These are phyloP conservation scores for Caerostris darwini DNA, from an alignment of 1,140 invertebrate genomes.

Conservation along the genomic window DNA sequence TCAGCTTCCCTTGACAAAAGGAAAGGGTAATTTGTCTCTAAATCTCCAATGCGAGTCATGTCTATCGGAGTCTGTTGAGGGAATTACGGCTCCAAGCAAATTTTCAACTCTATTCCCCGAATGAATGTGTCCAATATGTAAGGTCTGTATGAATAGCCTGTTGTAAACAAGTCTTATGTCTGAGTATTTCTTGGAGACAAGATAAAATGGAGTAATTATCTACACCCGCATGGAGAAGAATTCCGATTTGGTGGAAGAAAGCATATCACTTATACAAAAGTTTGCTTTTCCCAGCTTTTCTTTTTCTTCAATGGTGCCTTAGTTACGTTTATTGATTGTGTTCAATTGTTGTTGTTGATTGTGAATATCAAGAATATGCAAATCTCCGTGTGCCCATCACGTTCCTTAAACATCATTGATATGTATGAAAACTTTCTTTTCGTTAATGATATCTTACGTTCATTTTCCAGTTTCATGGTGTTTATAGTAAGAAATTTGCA, in stretches of 20 bases:
- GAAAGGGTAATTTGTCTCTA: constrained; percentile 49
- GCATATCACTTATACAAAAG: constrained; percentile 37
- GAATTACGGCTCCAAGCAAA: constrained; percentile 39
- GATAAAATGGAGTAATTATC: constrained; percentile 56
- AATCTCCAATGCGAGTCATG: constrained; percentile 36
- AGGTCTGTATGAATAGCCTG: background rate
- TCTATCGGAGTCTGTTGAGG: constrained; percentile 14
- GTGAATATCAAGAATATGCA: background rate
- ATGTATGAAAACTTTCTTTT: too few relatives aligned
- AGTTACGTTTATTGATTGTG: background rate
- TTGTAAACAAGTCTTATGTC: constrained; percentile 24
- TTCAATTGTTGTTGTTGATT: background rate
- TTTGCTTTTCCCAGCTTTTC: background rate
- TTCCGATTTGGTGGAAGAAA: constrained; percentile 6
- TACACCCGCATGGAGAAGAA: background rate
- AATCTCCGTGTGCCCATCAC: background rate
- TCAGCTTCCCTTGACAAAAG: constrained; percentile 48
- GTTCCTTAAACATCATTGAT: background rate
- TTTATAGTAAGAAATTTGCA: too few relatives aligned
- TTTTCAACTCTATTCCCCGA: constrained; percentile 43
- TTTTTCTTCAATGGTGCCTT: background rate
- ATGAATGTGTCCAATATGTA: constrained; percentile 37
- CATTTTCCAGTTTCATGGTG: too few relatives aligned
- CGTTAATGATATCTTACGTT: too few relatives aligned
- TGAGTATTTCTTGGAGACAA: constrained; percentile 1